These are phyloP conservation scores for Dendroctonus valens DNA, from an alignment of 1,140 invertebrate genomes.

Conservation along the genomic window DNA sequence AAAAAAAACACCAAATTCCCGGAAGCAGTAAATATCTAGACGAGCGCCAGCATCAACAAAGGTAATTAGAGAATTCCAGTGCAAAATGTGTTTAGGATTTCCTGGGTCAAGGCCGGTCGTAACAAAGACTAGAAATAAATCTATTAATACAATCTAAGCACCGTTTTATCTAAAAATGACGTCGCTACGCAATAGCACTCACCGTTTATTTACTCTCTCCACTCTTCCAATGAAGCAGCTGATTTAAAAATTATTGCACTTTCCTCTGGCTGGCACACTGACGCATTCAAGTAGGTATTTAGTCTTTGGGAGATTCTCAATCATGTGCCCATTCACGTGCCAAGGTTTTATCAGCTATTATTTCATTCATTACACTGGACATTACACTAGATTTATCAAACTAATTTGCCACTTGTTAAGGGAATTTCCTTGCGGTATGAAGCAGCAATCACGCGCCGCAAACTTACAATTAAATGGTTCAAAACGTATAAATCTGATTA, in stretches of 20 bases:
- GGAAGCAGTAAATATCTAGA: constrained; percentile 1
- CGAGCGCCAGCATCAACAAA: constrained; percentile 4
- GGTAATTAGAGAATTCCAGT: constrained; percentile 27
- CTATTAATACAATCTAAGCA: constrained; percentile 31
- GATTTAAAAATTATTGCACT: constrained; percentile 28
- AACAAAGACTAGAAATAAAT: constrained; percentile 29
- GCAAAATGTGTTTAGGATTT: constrained; percentile 24
- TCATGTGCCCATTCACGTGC: constrained; percentile 1
- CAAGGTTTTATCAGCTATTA: constrained; percentile 9
- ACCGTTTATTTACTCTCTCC: constrained; percentile 23
- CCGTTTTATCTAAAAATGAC: constrained; percentile 28
- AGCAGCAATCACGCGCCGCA: too few species aligned
- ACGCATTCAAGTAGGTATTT: background rate
- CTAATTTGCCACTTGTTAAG: too few species aligned
- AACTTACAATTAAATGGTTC: too few species aligned
- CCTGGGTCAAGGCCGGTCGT: constrained; percentile 26
- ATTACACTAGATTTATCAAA: too few species aligned
- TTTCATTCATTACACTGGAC: constrained; percentile 1
- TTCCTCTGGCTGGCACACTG: constrained; percentile 10
- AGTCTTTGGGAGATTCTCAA: constrained; percentile 11
- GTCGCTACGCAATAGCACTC: constrained; percentile 18
- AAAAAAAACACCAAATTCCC: background rate
- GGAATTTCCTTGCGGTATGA: too few species aligned
- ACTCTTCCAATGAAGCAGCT: constrained; percentile 15
- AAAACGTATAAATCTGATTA: too few species aligned